Base-by-base conservation (phyloP, 2,113 vertebrate genomes). In the Paraplagusia blochii region DNA sequence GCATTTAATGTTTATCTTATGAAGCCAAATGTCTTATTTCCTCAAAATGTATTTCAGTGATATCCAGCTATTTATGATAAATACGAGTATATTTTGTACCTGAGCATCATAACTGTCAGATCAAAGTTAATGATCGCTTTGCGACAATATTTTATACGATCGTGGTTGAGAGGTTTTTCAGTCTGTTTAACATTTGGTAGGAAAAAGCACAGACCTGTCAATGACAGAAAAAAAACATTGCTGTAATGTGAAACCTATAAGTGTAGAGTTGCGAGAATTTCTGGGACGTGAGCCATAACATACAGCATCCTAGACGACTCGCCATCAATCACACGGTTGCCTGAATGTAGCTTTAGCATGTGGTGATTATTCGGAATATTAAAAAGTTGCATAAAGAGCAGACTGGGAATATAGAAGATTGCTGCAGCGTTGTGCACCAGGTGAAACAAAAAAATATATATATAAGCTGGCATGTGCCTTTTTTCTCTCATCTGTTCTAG, bases 401-500 rank as follows among this genome's bases (percentile, higher is more conserved):
- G 12, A 3, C 8, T 5, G 29, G 29, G 14, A 34, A 35, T 35
- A 35, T 15, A 50, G 14, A 15, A 55, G 8, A 12, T 54, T 36
- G 0, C 43, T 55, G 39, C n/a, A 53, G 29, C 70, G 50, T 10
- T 12, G 12, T 17, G 46, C 52, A 33, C 22, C 63, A 74, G 76
- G 75, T 84, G 77, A 80, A 53, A 17, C 33, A 8, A 39, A 66
- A 53, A 9, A 2, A 61, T 35, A 57, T 4, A 2, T 48, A 63
- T 15, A 15, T 33, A n/a, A n/a, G n/a, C n/a, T 6, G 38, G 44
- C n/a, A 22, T 40, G 49, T 17, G 1, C 36, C 56, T 40, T 59
- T 19, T 14, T 45, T 35, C 18, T 53, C 52, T 80, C 82, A 86
- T 86, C 82, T 86, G 85, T 65, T 85, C 8, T 66, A 76, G 14